Evolutionary conservation across 2,888 invertebrate species (phyloP), one percentile per base, ranked within the genome.

Genomic region (Nomada flava): DNA sequence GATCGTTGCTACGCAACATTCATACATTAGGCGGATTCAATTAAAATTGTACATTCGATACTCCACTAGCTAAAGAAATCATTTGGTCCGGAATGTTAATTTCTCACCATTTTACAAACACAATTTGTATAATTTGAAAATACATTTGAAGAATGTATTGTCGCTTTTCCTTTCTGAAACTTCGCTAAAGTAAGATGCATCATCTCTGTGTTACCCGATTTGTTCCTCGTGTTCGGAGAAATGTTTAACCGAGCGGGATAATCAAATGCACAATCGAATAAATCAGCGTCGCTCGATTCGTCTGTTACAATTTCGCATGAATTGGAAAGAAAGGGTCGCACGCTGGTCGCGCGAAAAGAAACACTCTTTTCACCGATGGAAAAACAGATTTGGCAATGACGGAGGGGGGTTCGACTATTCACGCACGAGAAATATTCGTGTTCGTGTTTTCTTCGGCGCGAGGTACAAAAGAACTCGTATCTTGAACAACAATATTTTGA

Each of bases 391-490:
- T 85, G 81, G 73, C 78, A 76, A 79, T 76, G 68, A 50, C 29
- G 69, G 68, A 60, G 57, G 65, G 57, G 57, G 57, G 55, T 18
- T 79, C 79, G 52, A 63, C 26, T 18, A 44, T 75, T 57, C 74
- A 57, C 67, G 42, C 52, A 26, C 71, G 71, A 64, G 72, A 62
- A 47, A 74, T 60, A 70, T 74, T 53, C 23, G 23, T 23, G 53
- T 70, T 75, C 76, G 76, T 69, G 68, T 69, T 23, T 44, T 69
- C 29, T 79, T 79, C 74, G 72, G 71, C 79, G 85, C 76, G 75
- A 83, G 76, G 79, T 87, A 84, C n/a, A 87, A 84, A 85, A 83
- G 70, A 83, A 86, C 74, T 59, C 47, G 55, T 65, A 65, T 53
- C 47, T 65, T 64, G 64, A 65, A 65, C 47, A 36, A 65, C 64